Percentiles rank a stretch among this genome's conserved stretches.
phyloP scores from a whole-genome alignment of 2,888 invertebrate species.

The Phyllotreta striolata region DNA sequence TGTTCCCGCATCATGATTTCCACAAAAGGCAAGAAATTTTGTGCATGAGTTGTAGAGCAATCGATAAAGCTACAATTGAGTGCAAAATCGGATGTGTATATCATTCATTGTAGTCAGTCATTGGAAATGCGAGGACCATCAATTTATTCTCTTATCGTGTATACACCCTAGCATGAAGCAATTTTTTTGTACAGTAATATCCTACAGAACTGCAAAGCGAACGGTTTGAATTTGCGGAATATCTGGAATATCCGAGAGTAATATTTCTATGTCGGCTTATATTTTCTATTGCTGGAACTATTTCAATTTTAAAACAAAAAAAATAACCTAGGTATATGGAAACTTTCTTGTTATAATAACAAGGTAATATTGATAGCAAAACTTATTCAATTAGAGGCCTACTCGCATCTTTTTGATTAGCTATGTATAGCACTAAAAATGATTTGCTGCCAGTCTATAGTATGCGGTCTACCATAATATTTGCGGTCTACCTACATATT shows the following conservation, averaged over 20 bases:
- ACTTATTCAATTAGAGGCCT: too few relatives aligned
- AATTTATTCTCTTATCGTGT: constrained; percentile 12
- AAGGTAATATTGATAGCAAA: too few relatives aligned
- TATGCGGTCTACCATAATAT: too few relatives aligned
- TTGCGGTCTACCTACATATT: too few relatives aligned
- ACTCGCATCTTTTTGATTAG: too few relatives aligned
- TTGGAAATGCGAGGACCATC: constrained; percentile 11
- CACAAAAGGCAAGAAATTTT: constrained; percentile 7
- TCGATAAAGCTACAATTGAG: constrained; percentile 11
- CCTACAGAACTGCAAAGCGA: constrained; percentile 6
- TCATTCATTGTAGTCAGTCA: constrained; percentile 12
- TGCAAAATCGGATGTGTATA: constrained; percentile 10
- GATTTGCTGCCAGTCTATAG: too few relatives aligned
- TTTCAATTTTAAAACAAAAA: not conserved
- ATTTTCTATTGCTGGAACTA: not conserved
- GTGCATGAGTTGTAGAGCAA: constrained; percentile 8
- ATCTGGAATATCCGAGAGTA: not conserved
- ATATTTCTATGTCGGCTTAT: not conserved
- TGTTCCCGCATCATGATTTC: constrained; percentile 4
- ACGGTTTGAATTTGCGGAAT: not conserved
- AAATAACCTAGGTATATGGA: too few relatives aligned
- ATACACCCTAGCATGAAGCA: constrained; percentile 7
- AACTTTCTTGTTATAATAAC: too few relatives aligned
- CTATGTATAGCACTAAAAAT: too few relatives aligned
- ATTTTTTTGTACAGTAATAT: constrained; percentile 1